Percentiles rank a stretch among this genome's conserved stretches.
Evolutionary conservation across 2,113 vertebrate species (phyloP).

Genomic region (Lamprologus sp.): DNA sequence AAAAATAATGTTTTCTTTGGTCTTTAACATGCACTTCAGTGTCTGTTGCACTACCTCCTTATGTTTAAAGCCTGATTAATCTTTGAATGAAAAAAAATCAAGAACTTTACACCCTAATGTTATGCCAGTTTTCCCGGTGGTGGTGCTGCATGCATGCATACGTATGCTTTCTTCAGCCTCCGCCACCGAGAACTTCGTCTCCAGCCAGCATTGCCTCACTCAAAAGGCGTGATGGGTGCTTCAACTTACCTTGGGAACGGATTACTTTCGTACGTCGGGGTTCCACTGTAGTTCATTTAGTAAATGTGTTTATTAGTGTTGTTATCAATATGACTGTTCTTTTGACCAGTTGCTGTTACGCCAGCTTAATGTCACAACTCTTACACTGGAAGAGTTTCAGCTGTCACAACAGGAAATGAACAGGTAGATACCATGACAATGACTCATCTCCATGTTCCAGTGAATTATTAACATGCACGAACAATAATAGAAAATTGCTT

Average conservation of each 20-base stretch:
- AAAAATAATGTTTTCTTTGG: too few relatives aligned
- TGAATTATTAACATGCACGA: neutral
- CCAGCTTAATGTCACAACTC: neutral
- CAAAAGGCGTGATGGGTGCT: neutral
- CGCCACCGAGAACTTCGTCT: neutral
- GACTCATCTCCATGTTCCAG: neutral
- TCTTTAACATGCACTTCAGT: neutral
- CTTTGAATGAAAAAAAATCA: neutral
- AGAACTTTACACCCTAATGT: too few relatives aligned
- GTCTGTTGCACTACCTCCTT: neutral
- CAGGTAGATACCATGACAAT: neutral
- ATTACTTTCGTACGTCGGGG: neutral
- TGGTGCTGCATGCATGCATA: too few relatives aligned
- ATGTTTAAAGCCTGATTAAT: neutral
- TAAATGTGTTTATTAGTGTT: neutral
- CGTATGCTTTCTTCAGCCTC: too few relatives aligned
- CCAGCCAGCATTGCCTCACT: neutral
- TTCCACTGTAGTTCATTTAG: neutral
- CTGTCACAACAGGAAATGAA: neutral
- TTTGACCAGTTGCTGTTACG: neutral
- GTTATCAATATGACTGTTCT: neutral
- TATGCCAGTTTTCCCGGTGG: too few relatives aligned
- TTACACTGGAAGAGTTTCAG: neutral
- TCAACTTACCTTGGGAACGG: neutral
- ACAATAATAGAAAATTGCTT: neutral